phyloP scores from a whole-genome alignment of 1,140 invertebrate species.

The Magallana ariakensis region DNA sequence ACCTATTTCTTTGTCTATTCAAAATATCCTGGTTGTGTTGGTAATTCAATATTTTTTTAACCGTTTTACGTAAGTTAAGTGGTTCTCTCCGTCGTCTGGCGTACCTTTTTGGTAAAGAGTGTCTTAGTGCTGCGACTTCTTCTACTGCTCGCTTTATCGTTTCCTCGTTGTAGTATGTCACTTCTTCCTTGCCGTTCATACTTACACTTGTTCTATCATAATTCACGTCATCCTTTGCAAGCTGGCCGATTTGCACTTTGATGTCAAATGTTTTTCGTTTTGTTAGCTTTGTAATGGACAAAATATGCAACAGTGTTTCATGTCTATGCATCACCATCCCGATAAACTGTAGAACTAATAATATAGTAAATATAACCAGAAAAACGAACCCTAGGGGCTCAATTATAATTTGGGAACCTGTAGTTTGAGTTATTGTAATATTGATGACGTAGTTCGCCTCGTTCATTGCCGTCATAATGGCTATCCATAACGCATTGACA shows the following conservation, averaged over 20 bases:
- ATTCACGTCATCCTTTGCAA: too few species aligned
- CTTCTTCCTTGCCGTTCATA: too few species aligned
- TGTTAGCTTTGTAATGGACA: conserved; percentile 83
- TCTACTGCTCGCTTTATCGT: too few species aligned
- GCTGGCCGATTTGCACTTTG: background rate
- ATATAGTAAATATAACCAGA: conserved; percentile 97
- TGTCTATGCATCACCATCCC: conserved; percentile 99
- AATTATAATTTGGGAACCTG: conserved; percentile 57
- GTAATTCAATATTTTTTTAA: too few species aligned
- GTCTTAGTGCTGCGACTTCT: too few species aligned
- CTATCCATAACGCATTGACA: conserved; percentile 97
- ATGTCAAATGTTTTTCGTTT: background rate
- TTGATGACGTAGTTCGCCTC: conserved; percentile 85
- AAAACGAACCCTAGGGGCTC: conserved; percentile 98
- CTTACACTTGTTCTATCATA: too few species aligned
- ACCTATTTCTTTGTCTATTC: too few species aligned
- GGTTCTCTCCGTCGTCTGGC: too few species aligned
- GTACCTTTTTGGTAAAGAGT: too few species aligned
- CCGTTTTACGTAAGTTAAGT: too few species aligned
- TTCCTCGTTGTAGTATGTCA: too few species aligned
- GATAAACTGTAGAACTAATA: conserved; percentile 96
- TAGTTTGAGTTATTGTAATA: conserved; percentile 82
- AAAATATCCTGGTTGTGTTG: too few species aligned
- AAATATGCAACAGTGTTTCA: conserved; percentile 96
- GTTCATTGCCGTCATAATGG: conserved; percentile 97